Conservation (phyloP, 2,113 vertebrate genomes). For the human region GRCh38 chr16:51368501-51369000, state of each 20-base stretch:
- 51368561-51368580: no score
- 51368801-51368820: neutral
- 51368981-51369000: conserved; percentile 73
- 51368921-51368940: conserved; percentile 73
- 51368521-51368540: no score
- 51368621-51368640: neutral
- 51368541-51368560: no score
- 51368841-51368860: conserved; percentile 66
- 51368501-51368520: no score
- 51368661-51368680: neutral
- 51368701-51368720: neutral
- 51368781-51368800: neutral
- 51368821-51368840: neutral
- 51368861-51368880: conserved; percentile 74
- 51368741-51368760: neutral
- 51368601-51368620: no score
- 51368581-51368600: no score
- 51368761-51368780: neutral
- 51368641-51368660: neutral
- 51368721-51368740: neutral
- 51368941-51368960: conserved; percentile 78
- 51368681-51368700: neutral
- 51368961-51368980: conserved; percentile 75
- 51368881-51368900: conserved; percentile 76
- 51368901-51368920: conserved; percentile 77